phyloP scores from a whole-genome alignment of 2,113 vertebrate genomes.

The Gallinago undulata region DNA sequence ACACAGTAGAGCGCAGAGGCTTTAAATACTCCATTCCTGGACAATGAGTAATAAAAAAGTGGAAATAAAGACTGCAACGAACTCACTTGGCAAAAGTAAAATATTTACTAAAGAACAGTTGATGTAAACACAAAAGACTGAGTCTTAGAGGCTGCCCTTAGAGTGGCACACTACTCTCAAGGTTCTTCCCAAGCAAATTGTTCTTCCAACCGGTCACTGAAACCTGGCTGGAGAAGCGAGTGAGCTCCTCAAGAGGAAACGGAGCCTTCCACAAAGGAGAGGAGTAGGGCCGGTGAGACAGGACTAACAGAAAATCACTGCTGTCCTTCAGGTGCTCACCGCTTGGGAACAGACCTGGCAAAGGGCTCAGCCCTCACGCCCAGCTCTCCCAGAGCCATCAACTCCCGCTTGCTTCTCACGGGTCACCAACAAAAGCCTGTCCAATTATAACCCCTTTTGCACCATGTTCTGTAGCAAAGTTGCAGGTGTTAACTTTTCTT shows the following conservation, averaged over 20 bases:
- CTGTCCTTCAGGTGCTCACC: not conserved
- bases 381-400: not conserved
- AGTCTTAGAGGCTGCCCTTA: not conserved
- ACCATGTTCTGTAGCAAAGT: not conserved
- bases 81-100: no score
- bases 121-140: not conserved
- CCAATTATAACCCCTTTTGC: not conserved
- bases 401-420: not conserved
- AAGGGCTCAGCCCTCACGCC: not conserved
- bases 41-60: not conserved
- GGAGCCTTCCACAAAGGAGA: not conserved
- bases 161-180: not conserved
- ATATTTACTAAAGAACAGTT: no score
- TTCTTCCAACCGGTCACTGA: not conserved
- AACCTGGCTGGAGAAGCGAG: not conserved
- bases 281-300: not conserved
- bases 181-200: not conserved
- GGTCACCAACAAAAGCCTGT: not conserved
- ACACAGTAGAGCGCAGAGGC: not conserved
- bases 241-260: not conserved
- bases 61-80: no score
- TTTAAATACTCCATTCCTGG: not conserved
- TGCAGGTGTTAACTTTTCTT: not conserved
- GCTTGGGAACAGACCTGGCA: not conserved
- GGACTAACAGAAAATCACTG: not conserved